A percentile compares a stretch with the other conserved stretches of the same genome.
Evolutionary conservation across 37 sponge, comb jelly and placozoan species (phyloP).

Genomic region (Beroe ovata): DNA sequence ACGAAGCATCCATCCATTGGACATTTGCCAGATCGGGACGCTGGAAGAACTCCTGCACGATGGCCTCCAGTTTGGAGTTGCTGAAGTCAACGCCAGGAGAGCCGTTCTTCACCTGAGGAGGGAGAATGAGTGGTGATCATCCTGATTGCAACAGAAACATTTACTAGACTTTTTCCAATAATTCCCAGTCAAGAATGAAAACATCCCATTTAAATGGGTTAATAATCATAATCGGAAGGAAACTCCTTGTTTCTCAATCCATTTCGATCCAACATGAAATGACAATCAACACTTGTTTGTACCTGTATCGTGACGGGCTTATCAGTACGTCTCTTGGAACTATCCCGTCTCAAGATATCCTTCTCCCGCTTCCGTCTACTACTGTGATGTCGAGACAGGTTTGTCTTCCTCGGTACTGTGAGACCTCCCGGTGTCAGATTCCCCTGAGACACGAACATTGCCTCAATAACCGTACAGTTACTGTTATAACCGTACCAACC

Average conservation of each 20-base stretch:
- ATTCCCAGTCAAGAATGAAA: too few relatives aligned
- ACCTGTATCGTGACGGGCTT: constrained; percentile 58
- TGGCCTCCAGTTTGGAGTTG: constrained; percentile 34
- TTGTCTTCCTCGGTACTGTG: constrained; percentile 34
- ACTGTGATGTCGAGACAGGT: constrained; percentile 46
- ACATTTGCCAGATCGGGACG: constrained; percentile 54
- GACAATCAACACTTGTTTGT: too few relatives aligned
- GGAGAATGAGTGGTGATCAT: too few relatives aligned
- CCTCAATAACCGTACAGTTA: too few relatives aligned
- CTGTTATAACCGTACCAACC: too few relatives aligned
- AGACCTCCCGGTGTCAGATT: background rate
- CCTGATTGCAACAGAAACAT: too few relatives aligned
- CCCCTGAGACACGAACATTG: too few relatives aligned
- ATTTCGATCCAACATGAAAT: too few relatives aligned
- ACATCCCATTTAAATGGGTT: too few relatives aligned
- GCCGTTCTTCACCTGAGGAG: constrained; percentile 40
- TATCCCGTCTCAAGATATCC: constrained; percentile 31
- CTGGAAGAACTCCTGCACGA: constrained; percentile 31
- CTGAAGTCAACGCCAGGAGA: constrained; percentile 29
- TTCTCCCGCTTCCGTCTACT: constrained; percentile 44
- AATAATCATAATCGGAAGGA: too few relatives aligned
- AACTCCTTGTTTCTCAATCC: too few relatives aligned
- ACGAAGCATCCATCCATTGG: constrained; percentile 48
- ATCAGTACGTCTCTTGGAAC: constrained; percentile 27
- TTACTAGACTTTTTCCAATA: too few relatives aligned